Evolutionary conservation across 2,888 invertebrate species (phyloP), one percentile per base, ranked within the genome.

Genomic region (Noctua comes): DNA sequence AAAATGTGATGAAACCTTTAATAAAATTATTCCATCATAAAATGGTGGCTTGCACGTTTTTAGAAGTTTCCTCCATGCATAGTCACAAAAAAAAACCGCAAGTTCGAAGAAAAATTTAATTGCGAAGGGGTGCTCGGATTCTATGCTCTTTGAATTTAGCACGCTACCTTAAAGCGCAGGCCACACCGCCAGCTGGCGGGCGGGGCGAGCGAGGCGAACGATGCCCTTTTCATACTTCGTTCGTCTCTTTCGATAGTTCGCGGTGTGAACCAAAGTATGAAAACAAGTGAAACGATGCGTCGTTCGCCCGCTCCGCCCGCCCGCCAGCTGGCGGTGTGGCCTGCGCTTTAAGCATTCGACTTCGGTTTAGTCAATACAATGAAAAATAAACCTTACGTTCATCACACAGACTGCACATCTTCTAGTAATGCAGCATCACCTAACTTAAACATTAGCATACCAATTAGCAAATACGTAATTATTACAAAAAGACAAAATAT

Each of bases 351-450:
- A n/a, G n/a, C n/a, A n/a, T n/a, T n/a, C n/a, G n/a, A n/a, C n/a
- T n/a, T n/a, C n/a, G n/a, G n/a, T n/a, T n/a, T 40, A 71, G 16
- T 46, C 5, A 65, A 8, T 48, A 64, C 18, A 5, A 46, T 46
- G 18, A 51, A 43, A 51, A 54, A 51, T 66, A 51, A 54, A 31
- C 48, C 0, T 27, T 18, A 31, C 27, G 40, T 59, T 62, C 27
- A 78, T 68, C 59, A 78, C 75, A 76, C 84, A 73, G 79, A 79
- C 75, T 70, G 57, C 48, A 40, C 46, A 46, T 40, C 48, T 21
- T 62, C 46, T 57, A 68, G 1, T 6, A 57, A 64, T 40, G 18
- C 54, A 54, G 11, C 36, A 68, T 71, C 16, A 71, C 27, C 46
- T 31, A 64, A 71, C 54, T 70, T 74, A 71, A 66, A 62, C 5